Percentiles rank a stretch among this genome's conserved stretches.
Conservation (phyloP, 2,888 invertebrate genomes). For the Lymantria dispar region DNA sequence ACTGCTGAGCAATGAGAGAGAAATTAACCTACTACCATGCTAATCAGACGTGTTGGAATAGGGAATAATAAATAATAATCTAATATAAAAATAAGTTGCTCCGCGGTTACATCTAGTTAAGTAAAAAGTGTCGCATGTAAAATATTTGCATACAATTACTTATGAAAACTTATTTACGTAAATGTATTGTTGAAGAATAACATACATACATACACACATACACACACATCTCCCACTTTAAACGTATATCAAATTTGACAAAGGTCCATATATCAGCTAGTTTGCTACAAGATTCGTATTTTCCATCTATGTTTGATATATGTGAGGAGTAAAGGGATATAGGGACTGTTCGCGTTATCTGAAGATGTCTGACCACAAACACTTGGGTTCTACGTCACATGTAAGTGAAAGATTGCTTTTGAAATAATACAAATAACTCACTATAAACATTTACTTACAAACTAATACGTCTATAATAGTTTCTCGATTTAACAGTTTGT, state of each 20-base stretch:
- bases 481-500: too few species aligned
- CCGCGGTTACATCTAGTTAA: neutral
- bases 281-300: slow-evolving; percentile 5
- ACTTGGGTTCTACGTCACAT: slow-evolving; percentile 5
- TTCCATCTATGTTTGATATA: slow-evolving; percentile 12
- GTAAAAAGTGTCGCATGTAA: neutral
- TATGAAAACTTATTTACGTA: neutral
- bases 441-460: too few species aligned
- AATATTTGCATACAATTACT: slow-evolving; percentile 7
- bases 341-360: slow-evolving; percentile 6
- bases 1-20: too few species aligned
- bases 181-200: slow-evolving; percentile 1
- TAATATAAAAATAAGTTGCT: too few species aligned
- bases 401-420: neutral
- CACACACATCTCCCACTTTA: neutral
- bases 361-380: slow-evolving; percentile 11
- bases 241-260: slow-evolving; percentile 6
- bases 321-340: slow-evolving; percentile 6
- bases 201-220: neutral
- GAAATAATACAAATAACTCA: neutral
- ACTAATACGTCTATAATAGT: too few species aligned
- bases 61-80: too few species aligned
- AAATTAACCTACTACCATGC: too few species aligned
- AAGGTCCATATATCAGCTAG: slow-evolving; percentile 2
- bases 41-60: too few species aligned